These are phyloP conservation scores for Vulpes lagopus DNA, from an alignment of 2,113 vertebrate genomes.

Conservation along the genomic window DNA sequence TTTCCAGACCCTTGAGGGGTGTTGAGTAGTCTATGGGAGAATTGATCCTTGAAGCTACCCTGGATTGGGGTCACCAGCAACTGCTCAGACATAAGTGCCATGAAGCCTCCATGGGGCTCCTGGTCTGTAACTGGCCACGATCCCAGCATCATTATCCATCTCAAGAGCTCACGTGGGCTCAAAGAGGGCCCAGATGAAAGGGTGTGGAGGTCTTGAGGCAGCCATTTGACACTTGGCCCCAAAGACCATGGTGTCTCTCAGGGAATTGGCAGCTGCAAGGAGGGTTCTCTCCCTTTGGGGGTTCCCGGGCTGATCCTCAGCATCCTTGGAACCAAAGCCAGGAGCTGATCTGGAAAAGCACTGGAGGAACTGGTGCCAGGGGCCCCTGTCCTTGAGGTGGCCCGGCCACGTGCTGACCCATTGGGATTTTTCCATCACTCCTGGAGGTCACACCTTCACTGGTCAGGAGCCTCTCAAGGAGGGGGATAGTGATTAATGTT, in stretches of 20 bases:
- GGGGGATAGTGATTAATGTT: conserved; percentile 80
- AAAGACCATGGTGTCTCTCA: not conserved
- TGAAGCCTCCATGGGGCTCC: not conserved
- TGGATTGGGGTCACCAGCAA: not conserved
- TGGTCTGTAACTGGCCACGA: accelerated
- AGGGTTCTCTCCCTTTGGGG: not conserved
- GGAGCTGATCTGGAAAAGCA: conserved; percentile 71
- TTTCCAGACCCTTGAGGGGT: not conserved
- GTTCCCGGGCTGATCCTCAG: not conserved
- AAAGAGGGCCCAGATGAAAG: not conserved
- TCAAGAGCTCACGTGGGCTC: not conserved
- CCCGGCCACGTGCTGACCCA: not conserved
- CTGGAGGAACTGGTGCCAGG: conserved; percentile 54
- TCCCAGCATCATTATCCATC: no score
- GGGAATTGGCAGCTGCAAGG: not conserved
- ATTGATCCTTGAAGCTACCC: no score
- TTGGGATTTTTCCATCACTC: conserved; percentile 77
- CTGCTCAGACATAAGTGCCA: no score
- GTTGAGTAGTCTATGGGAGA: not conserved
- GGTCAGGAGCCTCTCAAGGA: conserved; percentile 70
- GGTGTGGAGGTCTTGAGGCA: not conserved
- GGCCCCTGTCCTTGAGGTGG: not conserved
- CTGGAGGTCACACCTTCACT: conserved; percentile 61
- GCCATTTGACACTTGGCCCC: not conserved
- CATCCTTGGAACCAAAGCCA: not conserved